Evolutionary conservation across 2,113 vertebrate genomes (phyloP).

Genomic region (Seriola aureovittata): DNA sequence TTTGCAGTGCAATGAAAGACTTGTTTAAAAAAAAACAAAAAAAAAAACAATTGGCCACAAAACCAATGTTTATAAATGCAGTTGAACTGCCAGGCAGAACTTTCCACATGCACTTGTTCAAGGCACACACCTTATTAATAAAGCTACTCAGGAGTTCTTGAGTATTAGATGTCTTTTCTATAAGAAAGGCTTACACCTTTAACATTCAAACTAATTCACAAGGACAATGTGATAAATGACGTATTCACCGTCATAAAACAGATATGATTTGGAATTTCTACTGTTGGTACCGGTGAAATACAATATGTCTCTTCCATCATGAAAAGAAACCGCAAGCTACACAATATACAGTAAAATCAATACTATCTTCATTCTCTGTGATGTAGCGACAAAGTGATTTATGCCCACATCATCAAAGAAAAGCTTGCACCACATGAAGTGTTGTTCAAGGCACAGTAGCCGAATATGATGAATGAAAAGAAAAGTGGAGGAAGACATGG

Average conservation of each 20-base stretch:
- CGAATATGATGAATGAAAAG: slow-evolving; percentile 81
- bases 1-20: background rate
- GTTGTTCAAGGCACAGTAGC: slow-evolving; percentile 63
- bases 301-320: slow-evolving; percentile 58
- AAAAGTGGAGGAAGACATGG: slow-evolving; percentile 74
- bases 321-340: slow-evolving; percentile 45
- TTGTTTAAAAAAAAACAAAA: too few relatives aligned
- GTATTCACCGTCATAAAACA: slow-evolving; percentile 24
- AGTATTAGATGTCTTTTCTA: background rate
- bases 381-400: slow-evolving; percentile 77
- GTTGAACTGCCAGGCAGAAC: background rate
- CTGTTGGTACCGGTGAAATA: slow-evolving; percentile 22
- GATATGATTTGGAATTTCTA: slow-evolving; percentile 7
- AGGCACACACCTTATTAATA: background rate
- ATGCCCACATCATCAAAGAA: slow-evolving; percentile 72
- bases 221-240: background rate
- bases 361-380: slow-evolving; percentile 69
- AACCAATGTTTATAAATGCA: slow-evolving; percentile 17
- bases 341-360: slow-evolving; percentile 74
- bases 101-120: slow-evolving; percentile 8
- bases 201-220: slow-evolving; percentile 18
- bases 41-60: too few relatives aligned
- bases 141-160: slow-evolving; percentile 18
- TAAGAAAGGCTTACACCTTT: background rate
- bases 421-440: slow-evolving; percentile 66